Evolutionary conservation across 1,140 invertebrate genomes (phyloP), one percentile per base, ranked within the genome.

Genomic region (Branchinecta lindahli): DNA sequence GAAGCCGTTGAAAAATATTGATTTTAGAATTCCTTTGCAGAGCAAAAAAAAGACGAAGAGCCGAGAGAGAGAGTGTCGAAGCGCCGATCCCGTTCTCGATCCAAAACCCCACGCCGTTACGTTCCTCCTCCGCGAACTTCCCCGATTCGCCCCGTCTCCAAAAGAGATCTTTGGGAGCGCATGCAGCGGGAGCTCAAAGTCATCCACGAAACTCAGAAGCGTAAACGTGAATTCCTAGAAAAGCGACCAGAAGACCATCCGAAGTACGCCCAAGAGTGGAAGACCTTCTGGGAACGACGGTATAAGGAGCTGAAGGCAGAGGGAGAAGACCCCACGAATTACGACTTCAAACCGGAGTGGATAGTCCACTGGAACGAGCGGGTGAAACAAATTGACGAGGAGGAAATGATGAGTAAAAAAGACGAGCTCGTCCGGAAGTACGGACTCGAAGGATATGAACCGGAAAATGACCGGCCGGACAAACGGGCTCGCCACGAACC

Each of bases 291-390:
- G 88, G 89, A 88, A 74, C 79, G 83, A 7, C 83, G 88, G 0
- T 91, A 90, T 75, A 90, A 90, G 76, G 88, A 91, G 77, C 79
- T 91, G 66, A 86, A 89, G 77, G 79, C 82, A 69, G 86, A 87
- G 66, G 87, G 87, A 52, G 86, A 86, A 75, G 88, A 91, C 78
- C 85, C 88, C 0, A 82, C 84, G 47, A 87, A 85, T 66, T 85
- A 91, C 76, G 89, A 92, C 75, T 91, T 89, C 75, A 91, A 90
- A 74, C 88, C 89, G 0, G 89, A 92, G 74, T 92, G 90, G 90
- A 90, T 91, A 65, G 79, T 83, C 46, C 90, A 84, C 75, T 92
- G 90, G 90, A 89, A 87, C 75, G 84, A 84, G 70, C 82, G 87
- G 15, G 88, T 91, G 85, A 84, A 86, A 33, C 87, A 90, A 71